Base-by-base conservation (phyloP, 2,797 vertebrate genomes). In the Delichon dasypus region DNA sequence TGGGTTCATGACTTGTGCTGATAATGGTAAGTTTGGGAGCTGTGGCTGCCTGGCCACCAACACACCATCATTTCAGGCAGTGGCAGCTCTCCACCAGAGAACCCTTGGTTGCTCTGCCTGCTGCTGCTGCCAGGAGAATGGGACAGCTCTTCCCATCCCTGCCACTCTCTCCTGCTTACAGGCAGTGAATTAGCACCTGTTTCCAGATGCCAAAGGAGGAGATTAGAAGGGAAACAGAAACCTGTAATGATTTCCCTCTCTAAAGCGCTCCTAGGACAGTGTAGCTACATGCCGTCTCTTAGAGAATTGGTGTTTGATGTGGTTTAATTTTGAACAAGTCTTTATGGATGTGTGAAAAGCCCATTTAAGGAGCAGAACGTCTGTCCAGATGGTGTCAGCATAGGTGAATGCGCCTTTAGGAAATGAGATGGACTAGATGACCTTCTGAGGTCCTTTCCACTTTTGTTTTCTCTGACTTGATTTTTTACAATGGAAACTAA, bases 401-500 rank as follows among this genome's bases (percentile, higher is more conserved):
- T 7, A 86, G 70, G 36, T 88, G 83, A 68, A 82, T 53, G 30
- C 60, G 66, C 73, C 76, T 86, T 65, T 73, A 91, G 88, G 86
- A 64, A 84, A 70, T 0, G 1, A 86, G 66, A 85, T 66, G 44
- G 61, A 83, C 76, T 80, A 50, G 57, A 57, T 3, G 71, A 94
- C 66, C 77, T 85, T 94, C 81, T 29, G 77, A 91, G 70, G 64
- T 62, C 26, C 21, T 15, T 86, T 95, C 74, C 53, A 88, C 51
- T 88, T 93, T 64, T 91, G 70, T 74, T 86, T 94, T 78, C 66
- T 88, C 84, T 87, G 64, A 91, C 44, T 88, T 0, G 5, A 6
- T 61, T 91, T 91, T 84, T 54, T 42, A 73, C 85, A 86, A 54
- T 27, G 40, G 85, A 93, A 94, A 73, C 51, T 70, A n/a, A 91